A percentile compares a stretch with the other conserved stretches of the same genome.
phyloP scores from a whole-genome alignment of 1,140 invertebrate species.

The Caenorhabditis tropicalis region DNA sequence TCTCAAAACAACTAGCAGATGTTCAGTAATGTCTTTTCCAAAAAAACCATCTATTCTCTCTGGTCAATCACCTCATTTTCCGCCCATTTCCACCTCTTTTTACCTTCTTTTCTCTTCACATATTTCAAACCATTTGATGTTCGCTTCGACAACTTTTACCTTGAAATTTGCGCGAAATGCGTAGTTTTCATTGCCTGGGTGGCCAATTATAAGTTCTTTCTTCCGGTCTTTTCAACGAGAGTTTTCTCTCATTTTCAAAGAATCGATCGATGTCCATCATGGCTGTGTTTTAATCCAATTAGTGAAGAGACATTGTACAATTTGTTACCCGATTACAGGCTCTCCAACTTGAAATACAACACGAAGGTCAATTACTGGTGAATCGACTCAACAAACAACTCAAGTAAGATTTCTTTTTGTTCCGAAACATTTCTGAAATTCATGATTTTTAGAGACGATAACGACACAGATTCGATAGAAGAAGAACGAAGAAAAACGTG shows the following conservation, averaged over 20 bases:
- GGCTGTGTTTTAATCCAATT: conserved; percentile 12
- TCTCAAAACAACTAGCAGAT: neutral
- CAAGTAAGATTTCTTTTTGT: conserved; percentile 21
- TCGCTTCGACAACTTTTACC: conserved; percentile 41
- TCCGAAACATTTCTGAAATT: too few relatives aligned
- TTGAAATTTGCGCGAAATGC: conserved; percentile 38
- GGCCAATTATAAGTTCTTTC: conserved; percentile 10
- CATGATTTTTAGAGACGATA: conserved; percentile 28
- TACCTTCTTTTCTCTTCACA: neutral
- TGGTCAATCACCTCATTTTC: conserved; percentile 7
- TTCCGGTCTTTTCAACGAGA: neutral
- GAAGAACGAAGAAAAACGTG: conserved; percentile 23
- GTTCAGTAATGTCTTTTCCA: neutral
- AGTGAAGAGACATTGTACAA: neutral
- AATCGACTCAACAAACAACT: conserved; percentile 45
- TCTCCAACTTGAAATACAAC: conserved; percentile 56
- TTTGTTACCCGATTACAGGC: conserved; percentile 38
- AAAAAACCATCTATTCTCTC: neutral
- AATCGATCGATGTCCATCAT: neutral
- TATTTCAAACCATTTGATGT: conserved; percentile 38
- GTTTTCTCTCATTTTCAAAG: neutral
- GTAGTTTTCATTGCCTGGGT: neutral
- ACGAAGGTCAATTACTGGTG: conserved; percentile 48
- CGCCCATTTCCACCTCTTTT: conserved; percentile 1
- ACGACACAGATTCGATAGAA: neutral